Percentiles rank a stretch among this genome's conserved stretches.
phyloP scores from a whole-genome alignment of 2,113 vertebrate genomes.

The human region GRCh38 chr1:85185001-85185500 shows the following conservation, averaged over 20 bases:
- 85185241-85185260: background rate
- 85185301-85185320: background rate
- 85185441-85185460: too few relatives aligned
- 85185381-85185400: background rate
- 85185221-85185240: background rate
- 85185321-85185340: background rate
- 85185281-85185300: background rate
- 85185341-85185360: background rate
- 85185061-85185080: background rate
- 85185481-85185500: too few relatives aligned
- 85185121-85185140: background rate
- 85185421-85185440: too few relatives aligned
- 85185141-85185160: background rate
- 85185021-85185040: background rate
- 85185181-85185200: background rate
- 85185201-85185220: background rate
- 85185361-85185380: background rate
- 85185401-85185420: background rate
- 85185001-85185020: background rate
- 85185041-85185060: background rate
- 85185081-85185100: background rate
- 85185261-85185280: background rate
- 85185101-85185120: background rate
- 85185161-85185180: constrained; percentile 23
- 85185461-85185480: too few relatives aligned